Evolutionary conservation across 2,113 vertebrate species (phyloP), one percentile per base, ranked within the genome.

Genomic region (Elachura formosa): DNA sequence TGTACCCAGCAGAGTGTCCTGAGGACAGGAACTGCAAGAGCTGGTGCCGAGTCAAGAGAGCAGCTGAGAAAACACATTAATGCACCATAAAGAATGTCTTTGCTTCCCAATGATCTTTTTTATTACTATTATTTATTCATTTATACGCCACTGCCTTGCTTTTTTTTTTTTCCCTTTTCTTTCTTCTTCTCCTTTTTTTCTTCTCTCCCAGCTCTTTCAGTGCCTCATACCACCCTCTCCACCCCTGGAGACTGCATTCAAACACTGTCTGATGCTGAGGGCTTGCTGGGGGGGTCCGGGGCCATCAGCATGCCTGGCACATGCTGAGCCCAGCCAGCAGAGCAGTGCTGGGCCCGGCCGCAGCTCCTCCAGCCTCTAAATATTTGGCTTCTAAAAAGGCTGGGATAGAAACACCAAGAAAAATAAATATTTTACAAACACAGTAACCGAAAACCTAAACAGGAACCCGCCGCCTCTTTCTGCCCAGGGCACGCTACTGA

Each of bases 11-110:
- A 7, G 64, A 91, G 77, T 14, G 59, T 97, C 92, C 84, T 1
- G 38, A 87, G 91, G 94, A 92, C 89, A 96, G 95, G 86, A 96
- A 96, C 89, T 68, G 61, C 2, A 16, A 82, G 86, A 93, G 79
- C 64, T 90, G 75, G 38, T 77, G 67, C 77, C 45, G 90, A 95
- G 74, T 88, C 87, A 59, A 59, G 81, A 79, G 67, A 96, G 85
- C 95, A 96, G 96, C 96, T 97, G 95, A 97, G 90, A 96, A 97
- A 96, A 97, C 96, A 96, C 88, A 97, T 96, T 96, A 96, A 95
- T 95, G 92, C 89, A 84, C 81, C 94, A 82, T 96, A 92, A 96
- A 94, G 93, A 93, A 96, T 95, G 90, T 77, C 90, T 90, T 66
- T 89, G 81, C 91, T 94, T 96, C 87, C 87, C 96, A 96, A 87